A percentile compares a stretch with the other conserved stretches of the same genome.
Evolutionary conservation across 1,140 invertebrate genomes (phyloP).

Genomic region (Teleogryllus occipitalis): DNA sequence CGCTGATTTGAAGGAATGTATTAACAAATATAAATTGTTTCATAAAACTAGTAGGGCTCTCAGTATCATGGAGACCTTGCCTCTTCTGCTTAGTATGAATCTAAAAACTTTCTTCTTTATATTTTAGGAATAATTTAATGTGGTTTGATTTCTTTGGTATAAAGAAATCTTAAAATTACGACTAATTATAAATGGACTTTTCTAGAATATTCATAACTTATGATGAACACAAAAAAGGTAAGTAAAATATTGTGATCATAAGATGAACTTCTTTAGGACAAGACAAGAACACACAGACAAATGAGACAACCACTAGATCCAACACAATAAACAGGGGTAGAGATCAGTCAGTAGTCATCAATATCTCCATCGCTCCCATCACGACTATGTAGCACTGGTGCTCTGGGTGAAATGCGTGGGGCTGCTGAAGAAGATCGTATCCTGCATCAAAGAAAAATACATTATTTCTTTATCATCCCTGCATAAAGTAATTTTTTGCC

Average conservation of each 20-base stretch:
- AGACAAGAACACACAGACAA: background rate
- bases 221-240: background rate
- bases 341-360: slow-evolving; percentile 18
- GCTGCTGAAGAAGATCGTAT: slow-evolving; percentile 20
- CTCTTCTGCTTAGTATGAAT: background rate
- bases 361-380: slow-evolving; percentile 25
- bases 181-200: background rate
- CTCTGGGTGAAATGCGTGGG: slow-evolving; percentile 18
- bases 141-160: slow-evolving; percentile 5
- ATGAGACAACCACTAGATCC: background rate
- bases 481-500: no score
- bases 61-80: background rate
- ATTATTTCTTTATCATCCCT: background rate
- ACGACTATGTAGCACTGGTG: slow-evolving; percentile 15
- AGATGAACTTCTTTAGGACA: background rate
- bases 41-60: background rate
- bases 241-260: background rate
- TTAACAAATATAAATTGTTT: background rate
- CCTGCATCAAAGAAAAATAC: slow-evolving; percentile 8
- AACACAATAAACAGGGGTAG: background rate
- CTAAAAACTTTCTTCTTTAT: background rate
- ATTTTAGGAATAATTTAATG: background rate
- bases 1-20: background rate
- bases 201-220: background rate
- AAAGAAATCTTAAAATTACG: slow-evolving; percentile 6